Evolutionary conservation across 2,113 vertebrate species (phyloP), one percentile per base, ranked within the genome.

Genomic region (Willisornis vidua): DNA sequence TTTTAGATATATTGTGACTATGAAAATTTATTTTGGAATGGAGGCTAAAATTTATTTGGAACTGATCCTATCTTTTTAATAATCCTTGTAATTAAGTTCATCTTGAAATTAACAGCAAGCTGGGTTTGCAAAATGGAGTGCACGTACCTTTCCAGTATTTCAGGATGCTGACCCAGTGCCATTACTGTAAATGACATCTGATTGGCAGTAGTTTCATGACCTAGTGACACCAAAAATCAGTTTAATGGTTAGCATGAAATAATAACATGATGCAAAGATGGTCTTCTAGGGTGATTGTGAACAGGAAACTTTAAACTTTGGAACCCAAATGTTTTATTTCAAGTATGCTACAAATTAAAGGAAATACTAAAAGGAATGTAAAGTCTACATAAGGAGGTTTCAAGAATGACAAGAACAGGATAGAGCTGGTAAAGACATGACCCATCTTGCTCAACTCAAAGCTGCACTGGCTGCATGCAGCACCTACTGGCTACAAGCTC

Each of bases 131-230:
- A 80, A 52, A 0, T 31, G 48, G 16, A 73, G 22, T 0, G 2
- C 31, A 91, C 73, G 3, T 97, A 99, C 99, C 97, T 99, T 31
- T 98, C 94, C 93, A 99, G 62, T 78, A 99, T 98, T n/a, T 99
- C 98, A 8, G 99, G 99, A 83, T 99, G 97, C 72, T 98, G 98
- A 14, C 82, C 98, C 41, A 99, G 96, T 87, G 99, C 99, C 99
- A 99, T 98, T 93, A 99, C 95, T 12, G 98, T 98, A 96, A 99
- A 99, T 0, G 98, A 97, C 70, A 99, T 65, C 85, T 98, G 98
- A 96, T 98, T 99, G 49, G 99, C 98, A 49, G 98, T 99, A 8
- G 99, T 99, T 97, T 99, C 99, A 68, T 99, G 99, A 17, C 99
- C 99, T 99, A 68, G 22, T 3, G 33, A 58, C 45, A 84, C 8